phyloP scores from a whole-genome alignment of 1,140 invertebrate genomes.

The Paraescarpia echinospica region DNA sequence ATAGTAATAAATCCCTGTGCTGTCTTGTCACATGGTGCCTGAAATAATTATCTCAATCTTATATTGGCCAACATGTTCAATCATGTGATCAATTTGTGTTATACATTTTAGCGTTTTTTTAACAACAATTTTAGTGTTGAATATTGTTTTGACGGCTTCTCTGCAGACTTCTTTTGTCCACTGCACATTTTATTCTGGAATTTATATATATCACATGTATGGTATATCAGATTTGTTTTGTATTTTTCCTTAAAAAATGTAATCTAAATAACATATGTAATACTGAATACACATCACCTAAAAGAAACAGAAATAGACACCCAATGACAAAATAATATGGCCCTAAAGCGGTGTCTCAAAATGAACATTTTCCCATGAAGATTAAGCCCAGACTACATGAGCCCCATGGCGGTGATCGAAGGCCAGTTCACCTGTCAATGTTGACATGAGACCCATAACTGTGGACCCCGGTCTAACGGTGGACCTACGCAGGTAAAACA shows the following conservation, averaged over 20 bases:
- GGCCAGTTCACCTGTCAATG: not conserved
- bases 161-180: no score
- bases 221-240: not conserved
- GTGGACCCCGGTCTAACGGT: not conserved
- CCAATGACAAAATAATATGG: not conserved
- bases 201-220: not conserved
- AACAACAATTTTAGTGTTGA: not conserved
- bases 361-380: not conserved
- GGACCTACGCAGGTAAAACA: not conserved
- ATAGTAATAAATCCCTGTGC: no score
- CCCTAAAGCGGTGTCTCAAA: not conserved
- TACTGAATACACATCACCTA: not conserved
- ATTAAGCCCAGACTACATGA: not conserved
- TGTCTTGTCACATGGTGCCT: no score
- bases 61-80: no score
- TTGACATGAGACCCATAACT: not conserved
- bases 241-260: not conserved
- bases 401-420: not conserved
- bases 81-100: not conserved
- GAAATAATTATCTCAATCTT: no score
- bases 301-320: not conserved
- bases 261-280: not conserved
- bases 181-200: not conserved
- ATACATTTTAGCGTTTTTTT: not conserved
- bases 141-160: no score